phyloP scores from a whole-genome alignment of 2,888 invertebrate species.

The Drosophila cyrtoloma region DNA sequence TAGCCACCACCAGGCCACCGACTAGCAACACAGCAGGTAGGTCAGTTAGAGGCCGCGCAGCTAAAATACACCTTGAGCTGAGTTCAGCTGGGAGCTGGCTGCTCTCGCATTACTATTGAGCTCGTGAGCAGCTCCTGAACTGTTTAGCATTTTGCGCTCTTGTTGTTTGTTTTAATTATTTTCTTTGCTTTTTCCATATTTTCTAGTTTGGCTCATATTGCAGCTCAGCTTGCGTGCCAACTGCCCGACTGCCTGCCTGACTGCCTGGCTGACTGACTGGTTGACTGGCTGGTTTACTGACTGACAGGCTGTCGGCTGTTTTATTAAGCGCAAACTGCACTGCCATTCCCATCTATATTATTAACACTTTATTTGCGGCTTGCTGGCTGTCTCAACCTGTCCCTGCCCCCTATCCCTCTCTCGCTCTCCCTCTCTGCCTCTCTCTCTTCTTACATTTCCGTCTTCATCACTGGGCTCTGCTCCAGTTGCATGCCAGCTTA shows the following conservation, averaged over 20 bases:
- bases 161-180: constrained; percentile 82
- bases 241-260: constrained; percentile 30
- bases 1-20: constrained; percentile 63
- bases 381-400: constrained; percentile 22
- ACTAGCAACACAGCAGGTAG: constrained; percentile 59
- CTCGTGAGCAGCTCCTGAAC: constrained; percentile 32
- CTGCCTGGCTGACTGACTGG: constrained; percentile 32
- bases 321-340: constrained; percentile 80
- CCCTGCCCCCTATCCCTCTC: not conserved
- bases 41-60: constrained; percentile 61
- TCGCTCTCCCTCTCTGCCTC: constrained; percentile 2
- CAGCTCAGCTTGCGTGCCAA: constrained; percentile 65
- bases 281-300: constrained; percentile 38
- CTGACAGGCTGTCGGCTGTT: constrained; percentile 57
- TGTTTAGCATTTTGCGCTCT: constrained; percentile 80
- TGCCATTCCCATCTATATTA: constrained; percentile 78
- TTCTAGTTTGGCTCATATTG: constrained; percentile 45
- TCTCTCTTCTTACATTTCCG: constrained; percentile 12
- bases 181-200: constrained; percentile 68
- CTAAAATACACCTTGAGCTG: constrained; percentile 71
- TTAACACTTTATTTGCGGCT: constrained; percentile 79
- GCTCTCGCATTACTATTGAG: constrained; percentile 6
- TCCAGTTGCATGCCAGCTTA: constrained; percentile 76
- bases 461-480: constrained; percentile 36
- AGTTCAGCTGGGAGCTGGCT: constrained; percentile 36